phyloP scores from a whole-genome alignment of 1,140 invertebrate species.

The Phymastichus coffea region DNA sequence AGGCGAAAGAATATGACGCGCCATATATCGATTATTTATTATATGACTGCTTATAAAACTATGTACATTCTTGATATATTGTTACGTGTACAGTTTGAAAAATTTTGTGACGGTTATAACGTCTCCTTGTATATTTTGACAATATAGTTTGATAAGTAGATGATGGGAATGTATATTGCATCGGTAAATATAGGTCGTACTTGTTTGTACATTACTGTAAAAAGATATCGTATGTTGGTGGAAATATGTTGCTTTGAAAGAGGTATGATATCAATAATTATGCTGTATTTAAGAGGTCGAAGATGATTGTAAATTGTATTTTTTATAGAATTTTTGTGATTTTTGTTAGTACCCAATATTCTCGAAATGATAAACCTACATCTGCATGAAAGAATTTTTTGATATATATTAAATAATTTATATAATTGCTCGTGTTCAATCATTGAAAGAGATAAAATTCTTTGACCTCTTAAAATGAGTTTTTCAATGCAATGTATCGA shows the following conservation, averaged over 20 bases:
- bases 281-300: slow-evolving; percentile 18
- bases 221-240: slow-evolving; percentile 31
- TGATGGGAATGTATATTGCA: slow-evolving; percentile 8
- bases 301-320: slow-evolving; percentile 14
- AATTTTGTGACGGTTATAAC: slow-evolving; percentile 1
- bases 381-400: background rate
- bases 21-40: no score
- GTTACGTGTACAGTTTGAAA: slow-evolving; percentile 17
- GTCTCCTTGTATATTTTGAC: slow-evolving; percentile 26
- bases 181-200: slow-evolving; percentile 34
- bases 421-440: background rate
- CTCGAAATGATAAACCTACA: background rate
- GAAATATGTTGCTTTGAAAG: slow-evolving; percentile 15
- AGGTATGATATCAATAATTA: background rate
- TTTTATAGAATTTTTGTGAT: background rate
- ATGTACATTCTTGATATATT: slow-evolving; percentile 1
- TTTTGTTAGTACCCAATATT: background rate
- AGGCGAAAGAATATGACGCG: no score
- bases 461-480: slow-evolving; percentile 9
- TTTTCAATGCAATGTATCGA: slow-evolving; percentile 12
- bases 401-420: background rate
- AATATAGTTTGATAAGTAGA: slow-evolving; percentile 11
- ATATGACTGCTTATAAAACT: background rate
- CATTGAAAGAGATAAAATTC: background rate
- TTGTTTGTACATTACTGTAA: slow-evolving; percentile 44